Base-by-base conservation (phyloP, 2,797 vertebrate genomes). In the Australoheros facetus region DNA sequence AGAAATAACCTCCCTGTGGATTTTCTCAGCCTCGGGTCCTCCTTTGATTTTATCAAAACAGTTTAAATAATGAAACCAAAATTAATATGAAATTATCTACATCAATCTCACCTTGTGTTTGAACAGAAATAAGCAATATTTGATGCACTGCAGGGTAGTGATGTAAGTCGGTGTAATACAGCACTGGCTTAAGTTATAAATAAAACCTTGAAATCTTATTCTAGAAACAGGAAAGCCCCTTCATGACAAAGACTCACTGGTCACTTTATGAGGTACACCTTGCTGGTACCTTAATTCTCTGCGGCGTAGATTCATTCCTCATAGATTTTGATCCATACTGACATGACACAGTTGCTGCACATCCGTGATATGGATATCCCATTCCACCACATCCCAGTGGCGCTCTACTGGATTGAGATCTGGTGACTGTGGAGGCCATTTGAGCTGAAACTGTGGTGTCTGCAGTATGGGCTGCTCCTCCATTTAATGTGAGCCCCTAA, bases 1-100 rank as follows among this genome's bases (percentile, higher is more conserved):
- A 10, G 42, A 88, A 88, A 84, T 60, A 59, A 51, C 26, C 26
- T 69, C 64, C 55, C 4, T 19, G 23, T 55, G 56, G 75, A 83
- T 76, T 77, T 83, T 80, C 77, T 30, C 71, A 79, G 26, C 64
- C 26, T 69, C 26, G 19, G 16, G 19, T 11, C 26, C 10, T 69
- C 42, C 19, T 42, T 51, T 51, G 42, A 51, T 69, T 69, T 69
- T 1, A 51, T 69, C 42, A 51, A 21, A 45, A 54, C 23, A 37
- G 7, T 13, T 77, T 4, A 9, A 77, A 72, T 42, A 53, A 70
- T 66, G 23, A 48, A 39, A 70, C 12, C 5, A 21, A 71, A 74
- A 74, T 34, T 53, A 73, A 53, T 54, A 28, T 17, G 17, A 62
- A 45, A 62, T 39, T 30, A 37, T 56, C 17, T 51, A 13, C 42